Evolutionary conservation across 2,888 invertebrate species (phyloP).

Genomic region (Laothoe populi): DNA sequence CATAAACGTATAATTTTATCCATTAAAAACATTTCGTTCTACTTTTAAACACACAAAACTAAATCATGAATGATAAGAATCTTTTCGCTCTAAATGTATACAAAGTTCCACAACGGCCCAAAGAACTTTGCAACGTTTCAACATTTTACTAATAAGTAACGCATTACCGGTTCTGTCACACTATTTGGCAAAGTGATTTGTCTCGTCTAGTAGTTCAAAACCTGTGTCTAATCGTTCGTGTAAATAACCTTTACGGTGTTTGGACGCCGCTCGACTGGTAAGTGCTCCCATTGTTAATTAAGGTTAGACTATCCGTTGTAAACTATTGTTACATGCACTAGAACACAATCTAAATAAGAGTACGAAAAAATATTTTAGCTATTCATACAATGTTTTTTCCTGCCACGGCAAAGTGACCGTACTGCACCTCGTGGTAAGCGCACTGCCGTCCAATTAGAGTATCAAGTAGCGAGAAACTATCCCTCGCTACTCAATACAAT

Average conservation of each 20-base stretch:
- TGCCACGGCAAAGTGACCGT: no score
- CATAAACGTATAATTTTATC: background rate
- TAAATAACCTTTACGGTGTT: conserved; percentile 60
- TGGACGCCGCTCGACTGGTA: conserved; percentile 43
- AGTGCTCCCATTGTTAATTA: conserved; percentile 39
- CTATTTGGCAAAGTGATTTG: conserved; percentile 27
- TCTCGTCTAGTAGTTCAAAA: conserved; percentile 28
- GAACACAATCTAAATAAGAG: background rate
- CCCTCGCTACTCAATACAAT: no score
- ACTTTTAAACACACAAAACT: conserved; percentile 37
- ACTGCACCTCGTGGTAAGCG: no score
- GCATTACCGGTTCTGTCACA: conserved; percentile 20
- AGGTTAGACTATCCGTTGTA: conserved; percentile 8
- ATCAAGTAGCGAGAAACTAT: no score
- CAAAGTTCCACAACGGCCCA: conserved; percentile 8
- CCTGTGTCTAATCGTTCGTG: conserved; percentile 56
- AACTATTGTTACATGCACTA: conserved; percentile 11
- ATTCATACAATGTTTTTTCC: no score
- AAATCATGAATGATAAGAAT: conserved; percentile 19
- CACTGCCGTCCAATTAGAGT: no score
- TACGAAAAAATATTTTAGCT: background rate
- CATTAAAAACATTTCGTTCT: background rate
- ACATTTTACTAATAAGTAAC: conserved; percentile 13
- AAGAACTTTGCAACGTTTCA: conserved; percentile 19
- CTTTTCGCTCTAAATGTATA: conserved; percentile 26